Evolutionary conservation across 1,140 invertebrate genomes (phyloP), one percentile per base, ranked within the genome.

Genomic region (Dendrolimus punctatus): DNA sequence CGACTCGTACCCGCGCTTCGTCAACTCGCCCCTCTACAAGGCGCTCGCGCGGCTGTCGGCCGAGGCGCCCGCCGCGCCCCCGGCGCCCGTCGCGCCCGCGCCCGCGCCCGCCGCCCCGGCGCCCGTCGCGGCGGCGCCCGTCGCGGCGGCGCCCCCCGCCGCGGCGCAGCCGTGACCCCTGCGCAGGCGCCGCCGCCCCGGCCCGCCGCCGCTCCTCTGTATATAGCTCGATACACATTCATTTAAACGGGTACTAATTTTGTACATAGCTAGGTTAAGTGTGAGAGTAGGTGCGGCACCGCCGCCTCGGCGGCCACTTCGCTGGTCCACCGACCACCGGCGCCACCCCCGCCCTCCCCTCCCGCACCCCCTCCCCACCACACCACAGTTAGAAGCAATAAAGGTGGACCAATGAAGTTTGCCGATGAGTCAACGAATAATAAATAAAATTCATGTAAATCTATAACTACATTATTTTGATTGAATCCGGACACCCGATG

Each of bases 1-100:
- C 73, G 98, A 99, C 91, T 99, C 98, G 57, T 99, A 99, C 89
- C 98, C 98, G 58, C 95, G 98, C 70, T 98, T 98, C 90, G 91
- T 98, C 77, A 96, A 96, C 88, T 98, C 96, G 56, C 89, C 91
- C 68, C 88, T 95, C 66, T 97, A 95, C 89, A 95, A 92, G 86
- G 88, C 91, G 75, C 86, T 94, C 63, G 91, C 92, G 66, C 92
- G 93, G 80, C 80, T 93, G 66, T 90, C 89, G 71, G 66, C 61
- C 58, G 62, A 61, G 44, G 68, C 69, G 49, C 63, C 69, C 23
- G 40, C 64, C 36, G 7, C 55, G 43, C 49, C 57, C 39, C 51
- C 54, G 8, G 57, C 48, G 44, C 51, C 55, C 43, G 10, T 50
- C 44, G 46, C 54, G 42, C 6, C 60, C 36, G 8, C 62, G 8